Percentiles rank a stretch among this genome's conserved stretches.
Evolutionary conservation across 2,797 vertebrate species (phyloP).

Genomic region (Philypnodon macrostomus): DNA sequence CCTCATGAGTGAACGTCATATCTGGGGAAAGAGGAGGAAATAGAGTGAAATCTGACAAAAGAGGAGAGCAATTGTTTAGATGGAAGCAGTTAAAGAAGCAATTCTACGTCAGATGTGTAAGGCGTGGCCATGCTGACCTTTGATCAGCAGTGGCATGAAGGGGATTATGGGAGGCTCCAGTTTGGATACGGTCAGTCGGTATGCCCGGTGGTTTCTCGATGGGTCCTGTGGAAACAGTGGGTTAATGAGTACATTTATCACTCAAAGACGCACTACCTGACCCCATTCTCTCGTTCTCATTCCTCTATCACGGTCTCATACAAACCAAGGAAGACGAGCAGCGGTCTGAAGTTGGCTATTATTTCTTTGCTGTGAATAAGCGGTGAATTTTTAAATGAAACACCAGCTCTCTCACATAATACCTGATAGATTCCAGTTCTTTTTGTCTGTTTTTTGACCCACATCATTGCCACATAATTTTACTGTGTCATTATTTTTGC

Average conservation of each 20-base stretch:
- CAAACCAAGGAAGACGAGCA: too few relatives aligned
- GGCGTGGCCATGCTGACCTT: constrained; percentile 80
- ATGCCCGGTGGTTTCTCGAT: constrained; percentile 94
- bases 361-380: too few relatives aligned
- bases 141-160: constrained; percentile 97
- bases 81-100: constrained; percentile 13
- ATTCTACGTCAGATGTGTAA: constrained; percentile 2
- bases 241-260: constrained; percentile 45
- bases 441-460: too few relatives aligned
- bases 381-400: too few relatives aligned
- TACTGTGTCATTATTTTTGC: too few relatives aligned
- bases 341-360: too few relatives aligned
- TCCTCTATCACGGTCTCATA: too few relatives aligned
- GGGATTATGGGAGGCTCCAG: constrained; percentile 95
- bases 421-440: too few relatives aligned
- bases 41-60: constrained; percentile 3
- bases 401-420: too few relatives aligned
- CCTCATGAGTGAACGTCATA: constrained; percentile 98
- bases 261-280: too few relatives aligned
- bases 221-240: constrained; percentile 85
- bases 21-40: constrained; percentile 70
- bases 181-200: constrained; percentile 91
- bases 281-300: too few relatives aligned
- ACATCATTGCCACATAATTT: too few relatives aligned
- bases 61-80: constrained; percentile 10